Base-by-base conservation (phyloP, 2,797 vertebrate genomes). In the Tauraco hartlaubi region DNA sequence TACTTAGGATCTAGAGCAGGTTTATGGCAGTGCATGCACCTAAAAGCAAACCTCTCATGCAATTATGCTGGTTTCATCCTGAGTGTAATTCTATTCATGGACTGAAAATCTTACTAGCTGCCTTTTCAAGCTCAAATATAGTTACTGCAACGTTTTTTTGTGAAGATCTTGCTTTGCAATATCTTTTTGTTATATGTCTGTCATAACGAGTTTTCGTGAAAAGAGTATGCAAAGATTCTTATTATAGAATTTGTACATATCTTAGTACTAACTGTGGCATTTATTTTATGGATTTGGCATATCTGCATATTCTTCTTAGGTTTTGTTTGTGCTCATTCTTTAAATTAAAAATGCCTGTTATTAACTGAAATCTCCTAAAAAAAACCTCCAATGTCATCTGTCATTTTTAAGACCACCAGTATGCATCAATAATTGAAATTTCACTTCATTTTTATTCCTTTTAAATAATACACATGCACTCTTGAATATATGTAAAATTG, bases 241-340 rank as follows among this genome's bases (percentile, higher is more conserved):
- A 22, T 17, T 84, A 28, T 8, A 48, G 44, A 43, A 52, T 93
- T 56, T 31, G 4, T 74, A 43, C 9, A 2, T 61, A 28, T 71
- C 39, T 88, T 64, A 51, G n/a, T 49, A 68, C 3, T 54, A 74
- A 11, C 75, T 83, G 29, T 77, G 39, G n/a, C 37, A 52, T 93
- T 88, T 84, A 16, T 84, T 94, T 88, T 64, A 61, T 52, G 69
- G 62, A 64, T 95, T 86, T 92, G 55, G 26, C 31, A 74, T 91
- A 91, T 92, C 77, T 82, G 3, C 52, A 8, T 89, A 15, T 85
- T 87, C 35, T 74, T 79, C 59, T 79, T 78, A 48, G 21, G 12
- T 52, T 86, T 89, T 85, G 48, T 66, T 92, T 74, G 29, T 80
- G 54, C 35, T 85, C 33, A 35, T 80, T 83, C 58, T 93, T 93